These are phyloP conservation scores for Cyanistes caeruleus DNA, from an alignment of 2,113 vertebrate species.

Conservation along the genomic window DNA sequence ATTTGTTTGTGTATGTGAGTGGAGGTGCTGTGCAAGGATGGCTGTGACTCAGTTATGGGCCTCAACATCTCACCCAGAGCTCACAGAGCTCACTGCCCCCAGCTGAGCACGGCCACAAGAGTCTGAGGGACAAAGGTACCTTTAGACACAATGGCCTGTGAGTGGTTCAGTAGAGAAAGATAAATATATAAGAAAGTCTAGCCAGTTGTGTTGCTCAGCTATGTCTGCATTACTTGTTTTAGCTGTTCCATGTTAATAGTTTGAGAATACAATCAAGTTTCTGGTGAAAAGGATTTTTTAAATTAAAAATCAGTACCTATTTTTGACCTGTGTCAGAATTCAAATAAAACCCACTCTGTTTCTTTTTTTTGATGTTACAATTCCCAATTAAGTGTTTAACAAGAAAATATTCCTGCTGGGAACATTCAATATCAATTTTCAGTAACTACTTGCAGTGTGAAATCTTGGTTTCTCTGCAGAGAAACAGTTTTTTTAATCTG, in stretches of 20 bases:
- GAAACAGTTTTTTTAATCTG: background rate
- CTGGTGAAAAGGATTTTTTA: background rate
- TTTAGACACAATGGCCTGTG: background rate
- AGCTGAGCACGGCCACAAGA: fast-evolving
- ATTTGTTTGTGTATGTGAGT: conserved; percentile 13
- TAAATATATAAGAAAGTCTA: background rate
- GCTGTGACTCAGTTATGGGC: conserved; percentile 7
- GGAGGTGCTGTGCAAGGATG: background rate
- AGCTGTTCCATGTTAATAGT: background rate
- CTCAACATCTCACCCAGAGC: background rate
- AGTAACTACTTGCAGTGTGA: background rate
- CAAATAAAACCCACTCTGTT: background rate
- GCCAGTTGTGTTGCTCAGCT: background rate
- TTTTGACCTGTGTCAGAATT: background rate
- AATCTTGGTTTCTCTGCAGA: background rate
- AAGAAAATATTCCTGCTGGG: background rate
- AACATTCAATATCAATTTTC: background rate
- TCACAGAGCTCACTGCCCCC: background rate
- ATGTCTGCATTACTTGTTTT: background rate
- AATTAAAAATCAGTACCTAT: background rate
- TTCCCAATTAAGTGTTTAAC: background rate
- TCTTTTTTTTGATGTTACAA: background rate
- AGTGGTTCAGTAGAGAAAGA: background rate
- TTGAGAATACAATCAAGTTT: background rate
- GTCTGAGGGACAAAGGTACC: background rate